Evolutionary conservation across 2,113 vertebrate species (phyloP), one percentile per base, ranked within the genome.

Genomic region (Microtus oregoni): DNA sequence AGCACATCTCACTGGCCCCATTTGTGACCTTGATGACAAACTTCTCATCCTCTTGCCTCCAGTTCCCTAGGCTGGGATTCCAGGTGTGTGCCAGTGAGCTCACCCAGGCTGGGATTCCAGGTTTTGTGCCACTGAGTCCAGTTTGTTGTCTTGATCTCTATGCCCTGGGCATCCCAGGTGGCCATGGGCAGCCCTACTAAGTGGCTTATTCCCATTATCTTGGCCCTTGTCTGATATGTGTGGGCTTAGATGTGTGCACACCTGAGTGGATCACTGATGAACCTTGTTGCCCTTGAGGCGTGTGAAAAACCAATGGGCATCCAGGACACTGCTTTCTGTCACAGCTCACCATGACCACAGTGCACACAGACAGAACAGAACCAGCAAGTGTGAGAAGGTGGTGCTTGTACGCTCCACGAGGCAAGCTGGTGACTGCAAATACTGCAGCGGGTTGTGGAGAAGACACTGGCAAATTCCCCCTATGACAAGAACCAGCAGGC

Each of bases 131-230:
- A 72, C 3, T 30, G 20, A 52, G 32, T 32, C 32, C 47, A 52
- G 20, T n/a, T 70, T 35, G 24, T 28, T 28, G 13, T 65, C 47
- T 55, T 89, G 11, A 0, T n/a, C 8, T 28, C 14, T 7, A 8
- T 65, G 6, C 50, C 55, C 28, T 52, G 41, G 67, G 50, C 28
- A 17, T 77, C 35, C 76, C 10, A 4, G 3, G 22, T 4, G n/a
- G 24, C 81, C 30, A n/a, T 0, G 1, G 15, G 38, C 50, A 20
- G 44, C 30, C 24, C 0, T 1, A 19, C 7, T 4, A 73, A 86
- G 63, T 1, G 3, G 30, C 1, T 0, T 0, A 5, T 12, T 52
- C 35, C 9, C 0, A 5, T 5, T 10, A 0, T 63, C 38, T 15
- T 0, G 1, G 4, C 50, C 28, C 32, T 12, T 47, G 41, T 55